These are phyloP conservation scores for Ophioninae sp. DNA, from an alignment of 2,888 invertebrate species.

Conservation along the genomic window DNA sequence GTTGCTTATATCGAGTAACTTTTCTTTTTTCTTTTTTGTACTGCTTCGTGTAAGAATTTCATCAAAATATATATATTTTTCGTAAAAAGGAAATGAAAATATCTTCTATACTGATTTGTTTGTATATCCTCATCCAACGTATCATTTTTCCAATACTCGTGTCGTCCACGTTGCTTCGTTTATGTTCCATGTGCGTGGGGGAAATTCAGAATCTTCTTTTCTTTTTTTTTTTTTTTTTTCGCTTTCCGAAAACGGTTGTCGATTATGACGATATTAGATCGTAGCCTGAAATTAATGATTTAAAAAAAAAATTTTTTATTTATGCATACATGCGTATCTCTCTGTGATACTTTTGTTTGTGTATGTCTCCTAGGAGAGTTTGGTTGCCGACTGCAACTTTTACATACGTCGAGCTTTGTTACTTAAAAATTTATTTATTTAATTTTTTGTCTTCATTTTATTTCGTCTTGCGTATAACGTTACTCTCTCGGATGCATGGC, in stretches of 20 bases:
- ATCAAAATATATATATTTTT: slow-evolving; percentile 50
- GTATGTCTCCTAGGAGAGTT: slow-evolving; percentile 24
- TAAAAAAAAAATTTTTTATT: neutral
- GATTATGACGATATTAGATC: slow-evolving; percentile 17
- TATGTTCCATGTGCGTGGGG: neutral
- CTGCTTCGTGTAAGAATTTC: slow-evolving; percentile 58
- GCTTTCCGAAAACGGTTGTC: slow-evolving; percentile 16
- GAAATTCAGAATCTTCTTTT: slow-evolving; percentile 5
- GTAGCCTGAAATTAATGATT: slow-evolving; percentile 11
- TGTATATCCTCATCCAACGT: slow-evolving; percentile 56
- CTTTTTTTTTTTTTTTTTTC: neutral
- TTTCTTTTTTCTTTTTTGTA: slow-evolving; percentile 43
- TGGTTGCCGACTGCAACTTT: slow-evolving; percentile 53
- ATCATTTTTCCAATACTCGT: slow-evolving; percentile 36
- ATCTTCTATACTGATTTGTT: slow-evolving; percentile 56
- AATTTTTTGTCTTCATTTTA: slow-evolving; percentile 22
- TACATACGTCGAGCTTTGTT: slow-evolving; percentile 34
- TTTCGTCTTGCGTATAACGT: slow-evolving; percentile 12
- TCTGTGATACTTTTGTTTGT: slow-evolving; percentile 17
- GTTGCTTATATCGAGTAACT: slow-evolving; percentile 55
- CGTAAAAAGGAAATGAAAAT: slow-evolving; percentile 35
- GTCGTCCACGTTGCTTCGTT: neutral
- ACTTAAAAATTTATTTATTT: neutral
- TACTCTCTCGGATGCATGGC: slow-evolving; percentile 60
- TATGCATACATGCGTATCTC: slow-evolving; percentile 2